Conservation (phyloP, 2,888 invertebrate species). For the Dichetophora obliterata region DNA sequence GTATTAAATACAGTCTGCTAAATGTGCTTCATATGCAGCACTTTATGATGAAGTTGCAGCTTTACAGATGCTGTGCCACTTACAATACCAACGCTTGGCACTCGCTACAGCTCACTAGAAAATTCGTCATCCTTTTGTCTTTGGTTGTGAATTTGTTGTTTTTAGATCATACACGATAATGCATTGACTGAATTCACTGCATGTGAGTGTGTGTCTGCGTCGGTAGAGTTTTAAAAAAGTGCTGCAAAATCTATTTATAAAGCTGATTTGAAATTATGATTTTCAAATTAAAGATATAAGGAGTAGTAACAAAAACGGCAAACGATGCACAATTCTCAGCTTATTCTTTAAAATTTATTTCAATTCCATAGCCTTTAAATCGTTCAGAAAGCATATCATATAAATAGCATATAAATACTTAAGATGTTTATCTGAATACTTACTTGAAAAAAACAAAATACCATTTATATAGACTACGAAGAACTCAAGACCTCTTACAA, state of each 20-base stretch:
- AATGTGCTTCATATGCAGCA: no score
- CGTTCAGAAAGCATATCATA: no score
- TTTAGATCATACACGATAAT: neutral
- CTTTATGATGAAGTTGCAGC: neutral
- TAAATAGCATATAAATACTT: no score
- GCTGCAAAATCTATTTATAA: slow-evolving; percentile 10
- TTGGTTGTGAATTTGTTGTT: neutral
- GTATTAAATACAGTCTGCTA: no score
- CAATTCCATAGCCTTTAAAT: no score
- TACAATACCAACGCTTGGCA: neutral
- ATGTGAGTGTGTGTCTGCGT: neutral
- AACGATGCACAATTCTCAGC: no score
- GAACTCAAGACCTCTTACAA: no score
- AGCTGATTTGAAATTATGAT: neutral
- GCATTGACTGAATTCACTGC: neutral
- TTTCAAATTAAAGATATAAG: slow-evolving; percentile 21
- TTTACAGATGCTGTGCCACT: neutral
- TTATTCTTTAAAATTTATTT: no score
- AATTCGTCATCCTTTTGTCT: neutral
- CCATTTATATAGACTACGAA: no score
- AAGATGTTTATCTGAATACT: no score
- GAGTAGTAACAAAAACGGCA: neutral
- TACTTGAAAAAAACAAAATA: no score
- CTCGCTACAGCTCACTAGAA: neutral
- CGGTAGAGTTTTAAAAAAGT: neutral